These are phyloP conservation scores for Hemaris fuciformis DNA, from an alignment of 2,888 invertebrate species.

Conservation along the genomic window DNA sequence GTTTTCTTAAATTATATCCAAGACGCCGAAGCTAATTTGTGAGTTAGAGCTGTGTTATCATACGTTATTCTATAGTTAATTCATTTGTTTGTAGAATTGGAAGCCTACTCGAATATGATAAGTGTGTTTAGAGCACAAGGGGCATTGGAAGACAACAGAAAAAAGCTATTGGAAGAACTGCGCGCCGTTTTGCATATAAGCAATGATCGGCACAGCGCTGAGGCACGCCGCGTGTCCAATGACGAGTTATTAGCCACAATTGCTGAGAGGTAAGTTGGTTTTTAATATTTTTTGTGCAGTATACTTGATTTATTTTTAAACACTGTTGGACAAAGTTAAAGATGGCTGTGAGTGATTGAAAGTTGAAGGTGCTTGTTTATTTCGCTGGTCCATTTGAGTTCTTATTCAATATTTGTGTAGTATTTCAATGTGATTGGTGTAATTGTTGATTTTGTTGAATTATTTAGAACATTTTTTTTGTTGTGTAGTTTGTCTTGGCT, in stretches of 20 bases:
- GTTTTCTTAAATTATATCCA: constrained; percentile 58
- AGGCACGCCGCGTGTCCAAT: constrained; percentile 94
- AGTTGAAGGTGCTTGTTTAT: constrained; percentile 35
- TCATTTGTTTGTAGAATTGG: constrained; percentile 87
- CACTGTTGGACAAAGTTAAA: constrained; percentile 61
- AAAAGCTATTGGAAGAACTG: constrained; percentile 91
- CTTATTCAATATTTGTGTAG: constrained; percentile 22
- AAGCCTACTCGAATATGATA: constrained; percentile 94
- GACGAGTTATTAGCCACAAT: constrained; percentile 94
- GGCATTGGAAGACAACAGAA: constrained; percentile 90
- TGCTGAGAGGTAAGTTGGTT: constrained; percentile 90
- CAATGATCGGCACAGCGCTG: constrained; percentile 94
- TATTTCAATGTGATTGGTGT: constrained; percentile 34
- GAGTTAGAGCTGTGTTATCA: constrained; percentile 29
- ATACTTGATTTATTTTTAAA: constrained; percentile 68
- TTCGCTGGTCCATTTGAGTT: constrained; percentile 20
- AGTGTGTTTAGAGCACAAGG: constrained; percentile 97
- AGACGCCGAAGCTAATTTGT: constrained; percentile 42
- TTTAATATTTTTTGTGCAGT: constrained; percentile 41
- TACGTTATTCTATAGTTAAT: constrained; percentile 32
- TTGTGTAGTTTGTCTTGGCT: constrained; percentile 34
- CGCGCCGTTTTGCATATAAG: constrained; percentile 92
- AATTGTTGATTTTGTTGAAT: constrained; percentile 32
- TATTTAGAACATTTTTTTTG: constrained; percentile 26
- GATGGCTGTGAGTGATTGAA: constrained; percentile 64